Evolutionary conservation across 2,113 vertebrate species (phyloP).

Genomic region (Protobothrops mucrosquamatus): DNA sequence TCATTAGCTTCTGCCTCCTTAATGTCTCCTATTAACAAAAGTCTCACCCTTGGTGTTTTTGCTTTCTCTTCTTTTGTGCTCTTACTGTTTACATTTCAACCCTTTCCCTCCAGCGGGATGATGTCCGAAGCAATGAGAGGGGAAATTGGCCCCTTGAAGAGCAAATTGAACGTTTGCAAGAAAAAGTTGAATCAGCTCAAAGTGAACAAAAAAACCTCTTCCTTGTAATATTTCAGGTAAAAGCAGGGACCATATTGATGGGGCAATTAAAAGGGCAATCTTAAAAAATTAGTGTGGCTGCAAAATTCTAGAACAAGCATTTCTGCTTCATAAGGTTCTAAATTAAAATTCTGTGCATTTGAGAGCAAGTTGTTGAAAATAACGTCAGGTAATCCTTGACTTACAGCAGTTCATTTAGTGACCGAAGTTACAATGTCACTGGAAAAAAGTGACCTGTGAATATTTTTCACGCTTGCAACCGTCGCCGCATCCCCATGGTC

Average conservation of each 20-base stretch:
- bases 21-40: neutral
- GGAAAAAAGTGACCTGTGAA: neutral
- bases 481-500: neutral
- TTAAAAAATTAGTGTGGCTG: neutral
- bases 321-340: neutral
- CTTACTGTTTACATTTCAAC: neutral
- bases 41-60: neutral
- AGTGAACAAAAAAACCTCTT: conserved; percentile 99
- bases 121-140: conserved; percentile 88
- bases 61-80: too few species aligned
- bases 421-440: neutral
- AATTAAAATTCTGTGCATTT: neutral
- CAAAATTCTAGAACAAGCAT: neutral
- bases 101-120: conserved; percentile 73
- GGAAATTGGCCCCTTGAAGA: conserved; percentile 92
- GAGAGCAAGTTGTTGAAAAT: neutral
- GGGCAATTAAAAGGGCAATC: neutral
- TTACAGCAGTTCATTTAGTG: neutral
- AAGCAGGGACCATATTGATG: neutral
- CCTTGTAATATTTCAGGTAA: conserved; percentile 97
- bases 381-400: neutral
- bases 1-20: neutral
- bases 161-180: conserved; percentile 93
- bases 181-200: conserved; percentile 95
- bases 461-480: neutral